A percentile compares a stretch with the other conserved stretches of the same genome.
Conservation (phyloP, 2,113 vertebrate species). For the Saccopteryx leptura region DNA sequence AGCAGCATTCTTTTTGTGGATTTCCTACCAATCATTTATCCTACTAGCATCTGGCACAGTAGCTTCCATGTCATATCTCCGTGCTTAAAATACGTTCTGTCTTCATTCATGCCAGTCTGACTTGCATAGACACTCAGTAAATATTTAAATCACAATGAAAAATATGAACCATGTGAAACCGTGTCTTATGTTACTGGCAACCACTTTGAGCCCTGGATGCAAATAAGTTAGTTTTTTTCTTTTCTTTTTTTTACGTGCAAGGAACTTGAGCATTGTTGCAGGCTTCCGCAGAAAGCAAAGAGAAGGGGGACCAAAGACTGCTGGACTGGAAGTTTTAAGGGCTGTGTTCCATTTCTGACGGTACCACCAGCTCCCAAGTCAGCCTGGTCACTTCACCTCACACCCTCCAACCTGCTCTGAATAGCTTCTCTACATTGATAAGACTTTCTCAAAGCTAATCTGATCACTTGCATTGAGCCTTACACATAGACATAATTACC, state of each 20-base stretch:
- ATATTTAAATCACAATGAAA: background rate
- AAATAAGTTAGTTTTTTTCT: background rate
- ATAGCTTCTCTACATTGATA: background rate
- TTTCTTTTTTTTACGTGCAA: background rate
- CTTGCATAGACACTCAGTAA: background rate
- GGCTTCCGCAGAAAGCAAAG: background rate
- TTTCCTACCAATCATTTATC: background rate
- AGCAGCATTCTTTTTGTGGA: background rate
- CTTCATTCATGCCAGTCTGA: background rate
- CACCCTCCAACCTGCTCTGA: background rate
- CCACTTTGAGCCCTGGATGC: background rate
- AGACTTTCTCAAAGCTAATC: background rate
- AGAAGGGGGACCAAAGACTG: background rate
- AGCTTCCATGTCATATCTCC: background rate
- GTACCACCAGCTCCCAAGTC: background rate
- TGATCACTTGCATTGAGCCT: background rate
- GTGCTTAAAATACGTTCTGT: background rate
- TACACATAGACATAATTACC: conserved; percentile 14
- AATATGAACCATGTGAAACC: background rate
- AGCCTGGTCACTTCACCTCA: background rate
- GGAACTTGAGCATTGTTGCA: background rate
- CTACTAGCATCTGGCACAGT: background rate
- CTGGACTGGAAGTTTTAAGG: background rate
- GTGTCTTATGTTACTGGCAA: conserved; percentile 1
- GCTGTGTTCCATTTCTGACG: background rate